These are phyloP conservation scores for Staurois parvus DNA, from an alignment of 2,797 vertebrate species.

Conservation along the genomic window DNA sequence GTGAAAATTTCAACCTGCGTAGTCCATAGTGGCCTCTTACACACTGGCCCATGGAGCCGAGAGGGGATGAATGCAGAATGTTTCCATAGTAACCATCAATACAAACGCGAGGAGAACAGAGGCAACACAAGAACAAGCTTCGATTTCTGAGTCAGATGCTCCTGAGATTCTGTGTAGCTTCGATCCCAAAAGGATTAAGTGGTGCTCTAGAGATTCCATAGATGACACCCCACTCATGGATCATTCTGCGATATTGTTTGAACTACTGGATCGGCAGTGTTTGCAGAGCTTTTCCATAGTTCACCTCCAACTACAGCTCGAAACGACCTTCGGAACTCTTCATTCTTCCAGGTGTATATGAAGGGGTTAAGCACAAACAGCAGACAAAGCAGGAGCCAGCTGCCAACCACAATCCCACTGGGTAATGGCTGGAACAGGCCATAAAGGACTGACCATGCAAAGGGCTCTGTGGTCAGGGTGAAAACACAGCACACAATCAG, in stretches of 20 bases:
- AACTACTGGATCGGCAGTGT: constrained; percentile 60
- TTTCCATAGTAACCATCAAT: constrained; percentile 60
- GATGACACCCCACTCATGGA: constrained; percentile 27
- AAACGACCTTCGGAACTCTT: constrained; percentile 84
- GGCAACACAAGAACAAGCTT: constrained; percentile 44
- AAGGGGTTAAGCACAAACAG: constrained; percentile 85
- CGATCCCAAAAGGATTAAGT: constrained; percentile 19
- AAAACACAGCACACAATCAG: constrained; percentile 84
- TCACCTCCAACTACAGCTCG: constrained; percentile 76
- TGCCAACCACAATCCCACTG: constrained; percentile 75
- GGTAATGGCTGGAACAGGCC: constrained; percentile 79
- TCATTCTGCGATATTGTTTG: constrained; percentile 69
- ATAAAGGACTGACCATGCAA: constrained; percentile 81
- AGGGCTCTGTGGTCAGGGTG: constrained; percentile 82
- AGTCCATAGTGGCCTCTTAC: constrained; percentile 33
- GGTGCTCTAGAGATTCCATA: not conserved
- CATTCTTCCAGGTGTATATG: constrained; percentile 88
- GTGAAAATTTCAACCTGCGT: constrained; percentile 5
- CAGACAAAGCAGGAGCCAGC: constrained; percentile 84
- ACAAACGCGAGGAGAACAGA: constrained; percentile 45
- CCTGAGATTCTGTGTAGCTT: constrained; percentile 17
- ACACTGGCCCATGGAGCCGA: constrained; percentile 30
- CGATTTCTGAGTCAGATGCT: constrained; percentile 45
- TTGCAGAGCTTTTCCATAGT: constrained; percentile 63
- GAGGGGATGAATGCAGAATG: constrained; percentile 34